Conservation (phyloP, 2,113 vertebrate genomes). For the Callospermophilus lateralis region DNA sequence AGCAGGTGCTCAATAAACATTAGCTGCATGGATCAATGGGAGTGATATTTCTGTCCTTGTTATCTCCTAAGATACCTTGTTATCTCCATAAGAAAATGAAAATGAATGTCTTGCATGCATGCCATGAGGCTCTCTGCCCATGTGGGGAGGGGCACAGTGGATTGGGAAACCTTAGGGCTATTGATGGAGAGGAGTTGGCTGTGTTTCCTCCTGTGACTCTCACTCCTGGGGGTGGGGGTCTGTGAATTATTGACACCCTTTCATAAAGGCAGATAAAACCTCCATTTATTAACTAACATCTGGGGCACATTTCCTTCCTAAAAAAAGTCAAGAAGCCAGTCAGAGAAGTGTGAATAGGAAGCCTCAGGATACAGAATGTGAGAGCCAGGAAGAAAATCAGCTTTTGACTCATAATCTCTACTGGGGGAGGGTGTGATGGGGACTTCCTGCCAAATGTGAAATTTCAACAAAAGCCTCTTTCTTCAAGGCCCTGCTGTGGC, state of each 20-base stretch:
- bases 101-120: background rate
- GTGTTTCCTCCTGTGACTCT: background rate
- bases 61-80: background rate
- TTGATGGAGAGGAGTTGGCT: background rate
- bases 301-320: conserved; percentile 75
- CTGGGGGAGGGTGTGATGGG: background rate
- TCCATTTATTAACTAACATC: conserved; percentile 69
- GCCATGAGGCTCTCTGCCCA: background rate
- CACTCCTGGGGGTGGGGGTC: background rate
- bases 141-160: background rate
- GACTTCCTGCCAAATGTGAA: conserved; percentile 76
- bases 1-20: background rate
- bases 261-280: conserved; percentile 20
- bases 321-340: conserved; percentile 65
- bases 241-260: conserved; percentile 56
- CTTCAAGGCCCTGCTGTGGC: conserved; percentile 45
- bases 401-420: conserved; percentile 62
- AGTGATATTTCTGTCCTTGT: background rate
- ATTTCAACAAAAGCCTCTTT: conserved; percentile 80
- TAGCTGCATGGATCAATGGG: background rate
- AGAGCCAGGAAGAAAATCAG: conserved; percentile 53
- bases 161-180: background rate
- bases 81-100: background rate
- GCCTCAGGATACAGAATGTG: background rate
- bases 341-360: conserved; percentile 73